phyloP scores from a whole-genome alignment of 2,797 vertebrate species.

The Thunnus albacares region DNA sequence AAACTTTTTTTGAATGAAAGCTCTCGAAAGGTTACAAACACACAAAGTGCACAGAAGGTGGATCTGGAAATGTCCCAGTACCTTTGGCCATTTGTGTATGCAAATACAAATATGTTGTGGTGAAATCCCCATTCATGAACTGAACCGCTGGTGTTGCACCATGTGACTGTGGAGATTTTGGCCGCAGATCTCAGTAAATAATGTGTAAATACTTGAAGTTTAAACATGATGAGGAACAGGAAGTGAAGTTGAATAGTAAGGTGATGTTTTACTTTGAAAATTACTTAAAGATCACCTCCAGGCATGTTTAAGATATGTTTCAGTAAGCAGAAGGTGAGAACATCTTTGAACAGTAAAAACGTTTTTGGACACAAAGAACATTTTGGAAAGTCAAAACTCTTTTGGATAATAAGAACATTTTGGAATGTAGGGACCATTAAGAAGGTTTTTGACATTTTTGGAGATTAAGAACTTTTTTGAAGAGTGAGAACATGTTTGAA shows the following conservation, averaged over 20 bases:
- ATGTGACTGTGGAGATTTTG: neutral
- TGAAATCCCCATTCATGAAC: conserved; percentile 45
- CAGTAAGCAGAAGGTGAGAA: too few relatives aligned
- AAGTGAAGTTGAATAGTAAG: neutral
- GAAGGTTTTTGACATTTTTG: too few relatives aligned
- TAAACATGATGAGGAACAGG: neutral
- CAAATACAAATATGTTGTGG: neutral
- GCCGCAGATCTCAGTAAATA: neutral
- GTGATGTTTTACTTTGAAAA: too few relatives aligned
- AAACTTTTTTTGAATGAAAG: conserved; percentile 6
- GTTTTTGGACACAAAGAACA: too few relatives aligned
- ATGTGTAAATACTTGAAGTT: neutral
- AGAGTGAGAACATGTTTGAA: too few relatives aligned
- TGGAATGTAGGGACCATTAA: too few relatives aligned
- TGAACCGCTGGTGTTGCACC: neutral
- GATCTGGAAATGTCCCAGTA: neutral
- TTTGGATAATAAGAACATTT: too few relatives aligned
- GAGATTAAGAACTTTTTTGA: too few relatives aligned
- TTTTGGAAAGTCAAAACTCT: too few relatives aligned
- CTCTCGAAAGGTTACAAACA: neutral
- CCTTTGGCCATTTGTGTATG: neutral
- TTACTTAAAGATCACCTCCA: too few relatives aligned
- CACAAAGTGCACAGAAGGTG: neutral
- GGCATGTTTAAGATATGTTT: too few relatives aligned
- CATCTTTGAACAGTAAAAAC: too few relatives aligned